Evolutionary conservation across 2,797 vertebrate species (phyloP), one percentile per base, ranked within the genome.

Genomic region (Aplochiton taeniatus): DNA sequence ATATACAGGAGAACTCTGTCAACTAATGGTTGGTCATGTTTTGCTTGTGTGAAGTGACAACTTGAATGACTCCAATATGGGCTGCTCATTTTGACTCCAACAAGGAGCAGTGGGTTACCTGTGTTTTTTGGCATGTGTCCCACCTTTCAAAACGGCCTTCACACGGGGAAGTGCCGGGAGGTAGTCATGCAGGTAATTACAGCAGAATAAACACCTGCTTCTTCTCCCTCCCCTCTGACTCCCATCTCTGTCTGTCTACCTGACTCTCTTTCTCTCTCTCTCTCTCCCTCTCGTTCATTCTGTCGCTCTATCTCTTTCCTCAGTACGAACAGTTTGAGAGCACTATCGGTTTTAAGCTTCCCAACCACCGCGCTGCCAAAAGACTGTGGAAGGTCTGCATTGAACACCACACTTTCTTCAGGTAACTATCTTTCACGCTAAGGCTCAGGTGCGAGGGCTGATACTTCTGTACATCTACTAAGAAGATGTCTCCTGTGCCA

Each of bases 351-450:
- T 98, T 99, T 81, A 99, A 99, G 86, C 93, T 99, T 70, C 96
- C 96, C 12, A 97, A 98, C 90, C 97, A 99, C 87, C 93, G 97
- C 83, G 95, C 96, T 0, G 97, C 97, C 66, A 99, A 99, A 89
- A 93, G 94, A 70, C 91, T 99, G 65, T 99, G 97, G 97, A 99
- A 99, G 81, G 96, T 99, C 90, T 99, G 97, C 94, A 98, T 99
- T 0, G 97, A 99, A 79, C 96, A 99, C 80, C 97, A 99, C 87
- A 99, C 97, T 0, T 99, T 98, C 88, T 98, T 99, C 89, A 94
- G 97, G 97, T 99, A 87, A 92, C 2, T 31, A 31, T 2, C 31
- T 31, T 31, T 31, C 31, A 3, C 31, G 2, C 31, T 31, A 2
- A 31, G 31, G 31, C 31, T 2, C 31, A 31, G 31, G 6, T 6